Base-by-base conservation (phyloP, 2,797 vertebrate species). In the Eulemur rubriventer region DNA sequence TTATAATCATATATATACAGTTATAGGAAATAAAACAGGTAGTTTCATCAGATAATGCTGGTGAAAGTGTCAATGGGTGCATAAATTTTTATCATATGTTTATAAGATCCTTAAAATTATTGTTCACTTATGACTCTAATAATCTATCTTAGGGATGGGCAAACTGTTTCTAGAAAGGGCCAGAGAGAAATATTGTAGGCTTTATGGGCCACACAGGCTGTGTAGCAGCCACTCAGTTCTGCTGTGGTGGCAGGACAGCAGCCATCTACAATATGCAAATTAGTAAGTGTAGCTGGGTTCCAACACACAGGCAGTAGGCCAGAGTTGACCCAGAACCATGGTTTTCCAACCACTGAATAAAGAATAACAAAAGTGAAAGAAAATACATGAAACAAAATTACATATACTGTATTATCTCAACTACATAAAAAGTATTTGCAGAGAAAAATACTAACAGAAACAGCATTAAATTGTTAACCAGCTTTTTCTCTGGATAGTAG, bases 331-430 rank as follows among this genome's bases (percentile, higher is more conserved):
- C 33, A 33, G 38, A 75, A 43, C 16, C 80, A 9, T 22, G 73
- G 35, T 75, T 87, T 38, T 41, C 80, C 38, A 73, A 35, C 20
- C 35, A 13, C 48, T 24, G 24, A 70, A 35, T 18, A 94, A 81
- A 80, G 50, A 61, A 59, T 91, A 75, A 70, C 46, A 76, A 76
- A 94, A 90, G 7, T 73, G 57, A 89, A 92, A 92, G 35, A 96
- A 73, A 89, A 79, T 41, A 4, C 57, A 57, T 30, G 28, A 79
- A 59, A 69, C 14, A 57, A 75, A 90, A 50, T 76, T 81, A 28
- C 6, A 59, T 24, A 72, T 46, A 69, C 38, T 35, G 13, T 52
- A 67, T 70, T 46, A 67, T 63, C 48, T 67, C 87, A 86, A 79
- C 41, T 67, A 48, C 57, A 70, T 69, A 87, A 65, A 89, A 93